Base-by-base conservation (phyloP, 2,113 vertebrate species). In the Aptenodytes patagonicus region DNA sequence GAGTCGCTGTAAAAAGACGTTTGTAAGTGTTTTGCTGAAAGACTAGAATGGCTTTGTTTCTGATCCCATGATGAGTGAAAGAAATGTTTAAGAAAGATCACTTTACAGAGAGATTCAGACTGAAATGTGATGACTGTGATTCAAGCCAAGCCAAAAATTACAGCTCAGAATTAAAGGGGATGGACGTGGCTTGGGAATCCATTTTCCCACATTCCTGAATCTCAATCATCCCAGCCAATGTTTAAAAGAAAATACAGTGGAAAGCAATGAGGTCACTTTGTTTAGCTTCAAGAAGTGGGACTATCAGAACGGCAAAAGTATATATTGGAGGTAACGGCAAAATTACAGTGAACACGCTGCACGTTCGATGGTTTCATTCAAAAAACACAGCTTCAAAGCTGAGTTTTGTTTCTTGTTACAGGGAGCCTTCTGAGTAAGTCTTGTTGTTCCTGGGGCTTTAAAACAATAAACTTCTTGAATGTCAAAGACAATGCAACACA, bases 101-200 rank as follows among this genome's bases (percentile, higher is more conserved):
- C 95, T 98, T 98, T 98, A 98, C 98, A 97, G 97, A 97, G 96
- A 98, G 98, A 98, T 98, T 98, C 97, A 97, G 98, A 98, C 97
- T 98, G 98, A 98, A 98, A 98, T 98, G 97, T 95, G 97, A 98
- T 97, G 97, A 98, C 98, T 97, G 97, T 93, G 97, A 98, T 97
- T 98, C 97, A 98, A 98, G 98, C 97, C 98, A 98, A 98, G 98
- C 98, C 98, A 98, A 99, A 98, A 98, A 98, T 98, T 98, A 97
- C 98, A 98, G 97, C 98, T 98, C 97, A 97, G 97, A 98, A 98
- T 98, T 98, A 98, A 98, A 98, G 98, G 93, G 97, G 96, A 97
- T 97, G 97, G 97, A 98, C 98, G 95, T 98, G 97, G 97, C 97
- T 98, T 98, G 97, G 96, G 98, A 98, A 97, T 98, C 98, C 98